These are phyloP conservation scores for Acanthurus lineatus DNA, from an alignment of 2,797 vertebrate genomes.

Conservation along the genomic window DNA sequence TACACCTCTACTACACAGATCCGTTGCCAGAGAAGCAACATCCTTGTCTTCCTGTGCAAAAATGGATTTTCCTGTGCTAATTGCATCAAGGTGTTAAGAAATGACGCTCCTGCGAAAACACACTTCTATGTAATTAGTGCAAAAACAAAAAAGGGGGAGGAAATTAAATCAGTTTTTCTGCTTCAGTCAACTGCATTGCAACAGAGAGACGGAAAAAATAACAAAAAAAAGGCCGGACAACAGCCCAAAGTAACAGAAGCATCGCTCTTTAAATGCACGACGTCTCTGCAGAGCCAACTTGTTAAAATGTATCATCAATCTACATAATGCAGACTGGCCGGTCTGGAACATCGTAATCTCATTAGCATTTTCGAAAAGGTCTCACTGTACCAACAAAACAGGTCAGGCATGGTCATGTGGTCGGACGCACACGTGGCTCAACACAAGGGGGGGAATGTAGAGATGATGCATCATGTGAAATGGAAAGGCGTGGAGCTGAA, in stretches of 20 bases:
- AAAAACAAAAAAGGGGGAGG: too few species aligned
- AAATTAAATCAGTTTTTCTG: neutral
- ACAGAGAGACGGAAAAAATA: neutral
- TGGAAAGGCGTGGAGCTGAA: neutral
- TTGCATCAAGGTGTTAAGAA: too few species aligned
- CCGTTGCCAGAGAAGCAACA: neutral
- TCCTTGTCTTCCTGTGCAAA: too few species aligned
- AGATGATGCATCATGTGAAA: conserved; percentile 4
- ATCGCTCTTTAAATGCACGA: conserved; percentile 27
- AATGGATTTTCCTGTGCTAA: too few species aligned
- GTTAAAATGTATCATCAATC: conserved; percentile 55
- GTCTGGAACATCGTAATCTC: conserved; percentile 38
- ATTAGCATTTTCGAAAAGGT: conserved; percentile 38
- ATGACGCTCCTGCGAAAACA: too few species aligned
- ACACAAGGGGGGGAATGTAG: neutral
- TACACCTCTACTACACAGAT: neutral
- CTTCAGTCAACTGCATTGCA: conserved; percentile 2
- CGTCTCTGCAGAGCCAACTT: conserved; percentile 28
- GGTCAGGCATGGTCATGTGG: conserved; percentile 4
- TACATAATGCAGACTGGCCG: conserved; percentile 1
- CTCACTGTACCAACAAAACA: conserved; percentile 6
- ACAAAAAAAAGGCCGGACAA: conserved; percentile 3
- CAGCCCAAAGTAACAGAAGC: conserved; percentile 25
- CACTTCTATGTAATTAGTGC: too few species aligned
- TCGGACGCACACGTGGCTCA: neutral